These are phyloP conservation scores for Acridotheres tristis DNA, from an alignment of 2,797 vertebrate genomes.

Conservation along the genomic window DNA sequence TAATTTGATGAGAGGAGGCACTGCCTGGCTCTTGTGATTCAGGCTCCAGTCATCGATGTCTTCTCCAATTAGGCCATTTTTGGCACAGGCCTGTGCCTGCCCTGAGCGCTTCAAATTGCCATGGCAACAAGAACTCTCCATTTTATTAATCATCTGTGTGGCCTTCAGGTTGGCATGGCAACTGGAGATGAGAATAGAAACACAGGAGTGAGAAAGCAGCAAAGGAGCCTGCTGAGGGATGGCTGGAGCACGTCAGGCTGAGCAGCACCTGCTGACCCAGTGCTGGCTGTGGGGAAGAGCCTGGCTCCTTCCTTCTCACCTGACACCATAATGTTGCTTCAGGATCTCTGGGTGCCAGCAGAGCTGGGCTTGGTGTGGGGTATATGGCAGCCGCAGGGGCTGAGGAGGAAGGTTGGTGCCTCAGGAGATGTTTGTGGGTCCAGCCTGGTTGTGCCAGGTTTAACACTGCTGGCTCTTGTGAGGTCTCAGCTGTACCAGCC, in stretches of 20 bases:
- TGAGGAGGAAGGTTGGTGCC: background rate
- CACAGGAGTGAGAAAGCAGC: slow-evolving; percentile 31
- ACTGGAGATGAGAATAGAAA: slow-evolving; percentile 71
- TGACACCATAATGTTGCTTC: background rate
- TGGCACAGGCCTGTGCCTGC: slow-evolving; percentile 31
- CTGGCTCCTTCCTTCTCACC: background rate
- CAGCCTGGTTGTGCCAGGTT: background rate
- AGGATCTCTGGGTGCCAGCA: background rate
- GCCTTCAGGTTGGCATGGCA: slow-evolving; percentile 67
- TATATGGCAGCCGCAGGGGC: background rate
- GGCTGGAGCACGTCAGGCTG: background rate
- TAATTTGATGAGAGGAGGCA: background rate
- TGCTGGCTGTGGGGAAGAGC: background rate
- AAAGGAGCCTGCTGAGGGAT: background rate
- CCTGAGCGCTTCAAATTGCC: slow-evolving; percentile 47
- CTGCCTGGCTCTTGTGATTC: slow-evolving; percentile 14
- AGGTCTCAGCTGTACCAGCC: background rate
- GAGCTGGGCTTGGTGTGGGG: background rate
- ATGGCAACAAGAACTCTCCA: slow-evolving; percentile 55
- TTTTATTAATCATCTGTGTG: slow-evolving; percentile 67
- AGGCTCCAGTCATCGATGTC: background rate
- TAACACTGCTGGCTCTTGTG: background rate
- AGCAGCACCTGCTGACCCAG: background rate
- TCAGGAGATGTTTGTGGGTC: background rate
- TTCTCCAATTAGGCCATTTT: slow-evolving; percentile 54